Conservation (phyloP, 2,113 vertebrate species). For the Cromileptes altivelis region DNA sequence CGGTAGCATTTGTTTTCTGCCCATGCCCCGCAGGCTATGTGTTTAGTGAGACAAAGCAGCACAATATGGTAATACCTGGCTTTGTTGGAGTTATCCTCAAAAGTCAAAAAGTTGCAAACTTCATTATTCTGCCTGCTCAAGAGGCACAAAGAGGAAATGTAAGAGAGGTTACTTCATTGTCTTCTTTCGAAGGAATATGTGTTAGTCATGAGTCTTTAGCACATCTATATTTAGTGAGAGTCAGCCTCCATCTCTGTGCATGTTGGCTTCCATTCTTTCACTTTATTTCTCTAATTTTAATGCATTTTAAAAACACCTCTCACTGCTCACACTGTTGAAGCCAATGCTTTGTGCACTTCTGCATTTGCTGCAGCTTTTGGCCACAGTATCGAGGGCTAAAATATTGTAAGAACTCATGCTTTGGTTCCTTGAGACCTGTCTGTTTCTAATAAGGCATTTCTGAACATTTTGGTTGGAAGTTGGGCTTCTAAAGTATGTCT, state of each 20-base stretch:
- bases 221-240: neutral
- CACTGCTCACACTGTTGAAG: neutral
- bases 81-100: neutral
- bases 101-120: slow-evolving; percentile 20
- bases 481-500: neutral
- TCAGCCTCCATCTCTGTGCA: neutral
- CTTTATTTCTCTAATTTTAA: neutral
- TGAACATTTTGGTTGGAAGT: neutral
- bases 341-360: neutral
- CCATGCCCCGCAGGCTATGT: neutral
- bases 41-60: slow-evolving; percentile 8
- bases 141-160: slow-evolving; percentile 1
- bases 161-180: neutral
- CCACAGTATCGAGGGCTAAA: too few relatives aligned
- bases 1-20: slow-evolving; percentile 6
- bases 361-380: neutral
- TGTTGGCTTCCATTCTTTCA: neutral
- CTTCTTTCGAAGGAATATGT: neutral
- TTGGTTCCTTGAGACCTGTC: neutral
- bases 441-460: neutral
- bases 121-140: neutral
- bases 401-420: neutral
- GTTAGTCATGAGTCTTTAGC: neutral
- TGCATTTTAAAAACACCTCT: neutral
- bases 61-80: neutral